Evolutionary conservation across 2,797 vertebrate species (phyloP).

Genomic region (Chloroceryle inda): DNA sequence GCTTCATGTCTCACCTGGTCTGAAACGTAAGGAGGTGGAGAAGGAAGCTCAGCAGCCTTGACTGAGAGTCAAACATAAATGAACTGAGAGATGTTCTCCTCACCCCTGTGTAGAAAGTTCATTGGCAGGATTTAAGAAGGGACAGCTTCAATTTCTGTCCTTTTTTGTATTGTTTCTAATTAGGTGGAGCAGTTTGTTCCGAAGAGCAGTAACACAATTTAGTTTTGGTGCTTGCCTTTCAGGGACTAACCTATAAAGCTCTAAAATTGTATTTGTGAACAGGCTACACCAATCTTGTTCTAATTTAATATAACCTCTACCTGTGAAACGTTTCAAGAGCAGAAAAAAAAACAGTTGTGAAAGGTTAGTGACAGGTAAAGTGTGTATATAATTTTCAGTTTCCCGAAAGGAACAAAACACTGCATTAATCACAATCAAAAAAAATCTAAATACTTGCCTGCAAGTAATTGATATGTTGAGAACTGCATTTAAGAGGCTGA

Average conservation of each 20-base stretch:
- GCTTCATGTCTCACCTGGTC: neutral
- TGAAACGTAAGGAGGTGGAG: neutral
- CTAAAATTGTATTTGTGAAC: neutral
- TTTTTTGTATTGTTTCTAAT: neutral
- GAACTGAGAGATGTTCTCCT: neutral
- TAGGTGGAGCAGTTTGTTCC: neutral
- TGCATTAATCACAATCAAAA: neutral
- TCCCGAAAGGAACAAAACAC: neutral
- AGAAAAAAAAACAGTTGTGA: neutral
- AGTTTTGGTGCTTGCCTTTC: neutral
- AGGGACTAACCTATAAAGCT: neutral
- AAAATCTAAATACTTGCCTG: neutral
- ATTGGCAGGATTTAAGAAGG: neutral
- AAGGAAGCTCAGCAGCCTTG: neutral
- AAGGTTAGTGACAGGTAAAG: conserved; percentile 19
- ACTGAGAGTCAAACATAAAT: neutral
- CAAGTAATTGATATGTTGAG: neutral
- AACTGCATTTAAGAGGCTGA: neutral
- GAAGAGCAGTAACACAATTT: neutral
- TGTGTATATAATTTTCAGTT: neutral
- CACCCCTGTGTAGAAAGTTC: neutral
- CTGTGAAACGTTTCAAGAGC: neutral
- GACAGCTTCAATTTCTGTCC: neutral
- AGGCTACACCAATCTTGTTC: neutral
- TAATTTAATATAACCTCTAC: neutral